Evolutionary conservation across 2,113 vertebrate species (phyloP).

Genomic region (Rhinoderma darwinii): DNA sequence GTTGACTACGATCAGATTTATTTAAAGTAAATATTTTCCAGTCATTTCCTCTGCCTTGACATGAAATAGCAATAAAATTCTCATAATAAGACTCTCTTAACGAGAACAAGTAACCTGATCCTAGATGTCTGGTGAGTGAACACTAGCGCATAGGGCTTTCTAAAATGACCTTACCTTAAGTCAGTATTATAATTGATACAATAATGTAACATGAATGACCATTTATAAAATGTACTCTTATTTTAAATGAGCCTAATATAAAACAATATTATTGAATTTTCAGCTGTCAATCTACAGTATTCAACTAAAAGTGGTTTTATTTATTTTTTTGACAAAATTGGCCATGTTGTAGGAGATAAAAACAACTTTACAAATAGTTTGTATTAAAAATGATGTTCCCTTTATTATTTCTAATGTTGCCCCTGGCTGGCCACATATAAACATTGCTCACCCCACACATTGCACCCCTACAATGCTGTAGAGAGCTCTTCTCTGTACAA

Average conservation of each 20-base stretch:
- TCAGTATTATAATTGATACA: conserved; percentile 30
- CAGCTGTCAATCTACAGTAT: not conserved
- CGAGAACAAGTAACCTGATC: conserved; percentile 41
- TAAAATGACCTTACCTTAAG: conserved; percentile 13
- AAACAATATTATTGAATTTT: not conserved
- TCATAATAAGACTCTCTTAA: conserved; percentile 52
- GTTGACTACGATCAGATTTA: conserved; percentile 54
- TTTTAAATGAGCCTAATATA: not conserved
- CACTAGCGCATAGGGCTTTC: conserved; percentile 39
- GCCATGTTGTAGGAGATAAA: not conserved
- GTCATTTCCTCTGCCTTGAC: conserved; percentile 51
- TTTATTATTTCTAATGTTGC: not conserved
- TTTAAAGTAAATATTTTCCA: conserved; percentile 46
- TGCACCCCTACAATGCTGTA: no score
- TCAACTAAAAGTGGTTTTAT: not conserved
- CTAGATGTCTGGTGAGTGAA: conserved; percentile 40
- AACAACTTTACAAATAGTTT: no score
- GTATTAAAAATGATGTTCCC: no score
- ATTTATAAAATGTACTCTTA: not conserved
- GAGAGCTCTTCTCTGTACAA: no score
- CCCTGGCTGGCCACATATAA: no score
- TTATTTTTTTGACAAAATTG: not conserved
- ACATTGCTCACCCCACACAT: no score
- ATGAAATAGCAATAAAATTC: conserved; percentile 47
- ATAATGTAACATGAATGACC: conserved; percentile 34